Conservation (phyloP, 2,888 invertebrate species). For the Melinopterus prodromus region DNA sequence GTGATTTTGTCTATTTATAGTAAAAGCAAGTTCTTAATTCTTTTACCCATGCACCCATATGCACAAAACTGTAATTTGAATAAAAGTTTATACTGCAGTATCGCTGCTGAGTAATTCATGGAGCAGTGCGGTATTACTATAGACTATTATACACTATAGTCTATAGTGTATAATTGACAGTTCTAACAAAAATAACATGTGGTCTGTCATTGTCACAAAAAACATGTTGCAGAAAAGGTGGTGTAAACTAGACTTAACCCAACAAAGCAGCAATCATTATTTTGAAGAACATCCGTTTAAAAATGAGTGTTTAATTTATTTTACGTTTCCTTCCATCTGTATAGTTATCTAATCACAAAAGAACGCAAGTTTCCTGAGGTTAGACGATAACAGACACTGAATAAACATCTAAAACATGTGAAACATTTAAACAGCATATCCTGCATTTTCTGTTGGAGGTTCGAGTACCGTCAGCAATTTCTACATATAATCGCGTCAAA, state of each 20-base stretch:
- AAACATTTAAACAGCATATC: not conserved
- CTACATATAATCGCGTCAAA: not conserved
- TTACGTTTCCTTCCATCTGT: not conserved
- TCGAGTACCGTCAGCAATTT: not conserved
- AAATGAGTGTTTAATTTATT: not conserved
- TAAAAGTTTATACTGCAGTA: too few species aligned
- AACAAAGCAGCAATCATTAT: not conserved
- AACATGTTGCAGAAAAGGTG: too few species aligned
- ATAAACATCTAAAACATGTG: not conserved
- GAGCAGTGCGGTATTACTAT: too few species aligned
- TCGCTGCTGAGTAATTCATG: too few species aligned
- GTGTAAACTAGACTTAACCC: not conserved
- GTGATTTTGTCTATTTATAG: too few species aligned
- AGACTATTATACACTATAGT: too few species aligned
- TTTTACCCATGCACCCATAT: too few species aligned
- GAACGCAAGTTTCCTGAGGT: not conserved
- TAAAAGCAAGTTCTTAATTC: too few species aligned
- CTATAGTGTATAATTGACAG: too few species aligned
- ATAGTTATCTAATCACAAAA: not conserved
- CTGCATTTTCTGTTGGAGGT: not conserved
- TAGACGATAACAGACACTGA: not conserved
- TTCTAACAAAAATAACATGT: too few species aligned
- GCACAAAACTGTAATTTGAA: too few species aligned
- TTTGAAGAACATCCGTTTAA: not conserved
- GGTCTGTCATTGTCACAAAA: too few species aligned